These are phyloP conservation scores for Baronia brevicornis DNA, from an alignment of 2,888 invertebrate genomes.

Conservation along the genomic window DNA sequence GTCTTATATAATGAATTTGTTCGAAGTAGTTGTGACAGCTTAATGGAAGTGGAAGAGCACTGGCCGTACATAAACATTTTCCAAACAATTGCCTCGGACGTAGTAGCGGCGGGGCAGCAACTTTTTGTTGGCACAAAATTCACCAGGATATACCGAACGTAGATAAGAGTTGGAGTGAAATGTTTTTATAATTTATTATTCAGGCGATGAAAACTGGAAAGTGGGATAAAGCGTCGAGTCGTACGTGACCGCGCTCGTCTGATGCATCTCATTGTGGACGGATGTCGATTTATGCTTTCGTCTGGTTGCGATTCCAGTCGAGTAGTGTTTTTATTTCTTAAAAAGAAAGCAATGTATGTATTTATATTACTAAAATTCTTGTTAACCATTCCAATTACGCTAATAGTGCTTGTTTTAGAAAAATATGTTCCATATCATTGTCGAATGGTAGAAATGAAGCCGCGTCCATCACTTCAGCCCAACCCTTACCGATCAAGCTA, in stretches of 20 bases:
- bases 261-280: slow-evolving; percentile 37
- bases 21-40: slow-evolving; percentile 14
- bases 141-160: slow-evolving; percentile 17
- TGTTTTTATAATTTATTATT: slow-evolving; percentile 66
- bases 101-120: slow-evolving; percentile 10
- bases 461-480: no score
- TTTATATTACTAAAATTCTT: no score
- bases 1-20: slow-evolving; percentile 9
- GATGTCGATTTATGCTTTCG: slow-evolving; percentile 37
- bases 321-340: no score
- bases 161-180: slow-evolving; percentile 29
- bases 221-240: slow-evolving; percentile 54
- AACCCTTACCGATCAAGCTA: no score
- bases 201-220: slow-evolving; percentile 59
- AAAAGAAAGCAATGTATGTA: no score
- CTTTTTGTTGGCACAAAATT: slow-evolving; percentile 11
- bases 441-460: no score
- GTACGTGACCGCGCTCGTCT: slow-evolving; percentile 58
- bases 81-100: slow-evolving; percentile 15
- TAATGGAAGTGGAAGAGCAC: slow-evolving; percentile 13
- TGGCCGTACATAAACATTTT: slow-evolving; percentile 16
- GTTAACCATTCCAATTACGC: no score
- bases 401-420: no score
- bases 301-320: slow-evolving; percentile 42
- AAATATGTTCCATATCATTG: no score